A percentile compares a stretch with the other conserved stretches of the same genome.
These are phyloP conservation scores for Phataginus tetradactyla DNA, from an alignment of 2,797 vertebrate genomes.

Conservation along the genomic window DNA sequence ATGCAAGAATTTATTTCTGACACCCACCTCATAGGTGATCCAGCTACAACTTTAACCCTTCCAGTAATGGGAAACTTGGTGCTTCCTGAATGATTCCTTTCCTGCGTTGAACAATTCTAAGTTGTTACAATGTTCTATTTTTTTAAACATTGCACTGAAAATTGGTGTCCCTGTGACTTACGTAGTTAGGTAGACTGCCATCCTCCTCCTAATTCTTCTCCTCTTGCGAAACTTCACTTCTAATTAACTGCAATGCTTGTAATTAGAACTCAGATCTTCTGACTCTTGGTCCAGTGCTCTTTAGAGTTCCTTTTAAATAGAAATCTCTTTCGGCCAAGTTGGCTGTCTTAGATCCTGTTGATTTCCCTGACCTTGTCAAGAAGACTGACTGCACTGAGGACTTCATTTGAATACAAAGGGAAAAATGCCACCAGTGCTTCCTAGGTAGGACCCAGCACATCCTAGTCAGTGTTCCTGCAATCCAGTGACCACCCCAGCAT, in stretches of 20 bases:
- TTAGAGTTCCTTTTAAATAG: slow-evolving; percentile 1
- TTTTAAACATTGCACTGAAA: neutral
- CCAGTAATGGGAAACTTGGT: neutral
- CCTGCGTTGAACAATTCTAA: slow-evolving; percentile 10
- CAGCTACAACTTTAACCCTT: neutral
- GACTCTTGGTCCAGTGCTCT: neutral
- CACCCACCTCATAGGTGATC: neutral
- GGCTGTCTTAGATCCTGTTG: slow-evolving; percentile 3
- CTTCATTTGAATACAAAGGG: slow-evolving; percentile 56
- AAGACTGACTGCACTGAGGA: slow-evolving; percentile 13
- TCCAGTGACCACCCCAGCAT: neutral
- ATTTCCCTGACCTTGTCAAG: neutral
- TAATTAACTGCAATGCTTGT: neutral
- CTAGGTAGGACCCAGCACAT: neutral
- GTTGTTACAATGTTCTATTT: neutral
- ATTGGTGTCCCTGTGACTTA: neutral
- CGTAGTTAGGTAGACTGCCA: neutral
- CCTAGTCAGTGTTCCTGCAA: neutral
- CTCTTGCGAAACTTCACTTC: neutral
- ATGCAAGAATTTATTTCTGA: neutral
- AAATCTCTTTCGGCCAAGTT: neutral
- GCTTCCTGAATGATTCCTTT: neutral
- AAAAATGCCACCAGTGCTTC: slow-evolving; percentile 6
- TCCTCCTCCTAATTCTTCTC: neutral
- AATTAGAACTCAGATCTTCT: neutral